Evolutionary conservation across 2,888 invertebrate species (phyloP).

Genomic region (Himalopsyche kuldschensis): DNA sequence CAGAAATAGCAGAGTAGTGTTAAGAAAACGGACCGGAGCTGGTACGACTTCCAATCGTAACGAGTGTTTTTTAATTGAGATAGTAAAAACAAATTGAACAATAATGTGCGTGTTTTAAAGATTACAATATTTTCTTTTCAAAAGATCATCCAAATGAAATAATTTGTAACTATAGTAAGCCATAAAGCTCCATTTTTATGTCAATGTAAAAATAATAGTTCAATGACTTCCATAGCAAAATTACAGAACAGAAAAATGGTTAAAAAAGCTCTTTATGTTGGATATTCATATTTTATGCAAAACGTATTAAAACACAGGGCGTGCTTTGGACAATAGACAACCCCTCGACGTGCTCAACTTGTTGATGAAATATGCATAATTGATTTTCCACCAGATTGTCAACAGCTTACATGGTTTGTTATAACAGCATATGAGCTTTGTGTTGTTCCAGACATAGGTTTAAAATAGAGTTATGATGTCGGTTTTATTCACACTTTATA

Average conservation of each 20-base stretch:
- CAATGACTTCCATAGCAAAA: background rate
- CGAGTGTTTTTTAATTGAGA: no score
- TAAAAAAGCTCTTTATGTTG: background rate
- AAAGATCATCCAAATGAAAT: no score
- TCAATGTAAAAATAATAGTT: background rate
- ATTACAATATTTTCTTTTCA: no score
- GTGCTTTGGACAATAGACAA: background rate
- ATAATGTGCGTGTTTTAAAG: no score
- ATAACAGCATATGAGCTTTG: background rate
- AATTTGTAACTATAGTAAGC: no score
- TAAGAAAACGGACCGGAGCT: no score
- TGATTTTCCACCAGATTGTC: background rate
- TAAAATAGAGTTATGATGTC: no score
- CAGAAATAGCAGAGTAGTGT: no score
- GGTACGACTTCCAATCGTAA: no score
- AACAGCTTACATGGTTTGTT: background rate
- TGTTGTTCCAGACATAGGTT: background rate
- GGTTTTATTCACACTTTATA: no score
- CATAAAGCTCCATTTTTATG: background rate
- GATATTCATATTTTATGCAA: background rate
- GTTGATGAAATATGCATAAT: constrained; percentile 28
- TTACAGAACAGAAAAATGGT: background rate
- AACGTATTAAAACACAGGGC: background rate
- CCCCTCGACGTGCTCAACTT: constrained; percentile 5
- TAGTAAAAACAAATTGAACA: no score